These are phyloP conservation scores for Phalacrocorax pelagicus DNA, from an alignment of 2,113 vertebrate genomes.

Conservation along the genomic window DNA sequence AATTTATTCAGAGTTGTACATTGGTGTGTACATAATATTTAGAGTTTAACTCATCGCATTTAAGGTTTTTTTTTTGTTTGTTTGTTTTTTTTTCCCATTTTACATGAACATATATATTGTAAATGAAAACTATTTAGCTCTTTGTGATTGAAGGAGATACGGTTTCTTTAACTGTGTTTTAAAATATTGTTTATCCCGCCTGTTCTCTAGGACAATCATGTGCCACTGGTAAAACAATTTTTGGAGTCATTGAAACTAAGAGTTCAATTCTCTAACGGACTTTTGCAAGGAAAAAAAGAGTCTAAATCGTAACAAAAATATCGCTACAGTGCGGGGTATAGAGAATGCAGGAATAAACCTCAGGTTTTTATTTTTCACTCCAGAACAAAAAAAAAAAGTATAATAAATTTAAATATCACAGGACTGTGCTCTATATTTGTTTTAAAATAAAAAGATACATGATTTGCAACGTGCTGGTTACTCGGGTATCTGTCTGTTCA, in stretches of 20 bases:
- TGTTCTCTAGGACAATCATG: slow-evolving; percentile 78
- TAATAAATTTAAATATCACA: slow-evolving; percentile 71
- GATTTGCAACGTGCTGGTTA: slow-evolving; percentile 88
- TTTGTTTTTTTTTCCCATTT: slow-evolving; percentile 73
- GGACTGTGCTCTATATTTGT: slow-evolving; percentile 72
- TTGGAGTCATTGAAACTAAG: not conserved
- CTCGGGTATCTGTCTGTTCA: slow-evolving; percentile 80
- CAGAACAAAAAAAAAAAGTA: slow-evolving; percentile 72
- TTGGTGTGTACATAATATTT: slow-evolving; percentile 97
- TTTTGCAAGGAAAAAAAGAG: not conserved
- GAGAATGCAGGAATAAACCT: slow-evolving; percentile 82
- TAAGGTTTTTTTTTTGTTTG: slow-evolving; percentile 63
- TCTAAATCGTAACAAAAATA: not conserved
- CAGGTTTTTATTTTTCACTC: slow-evolving; percentile 93
- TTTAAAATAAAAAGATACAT: slow-evolving; percentile 75
- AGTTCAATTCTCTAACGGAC: not conserved
- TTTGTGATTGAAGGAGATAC: slow-evolving; percentile 84
- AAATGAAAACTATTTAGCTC: slow-evolving; percentile 88
- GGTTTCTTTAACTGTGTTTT: slow-evolving; percentile 80
- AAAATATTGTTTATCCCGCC: slow-evolving; percentile 79
- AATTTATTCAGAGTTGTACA: slow-evolving; percentile 99
- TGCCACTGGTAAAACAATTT: slow-evolving; percentile 75
- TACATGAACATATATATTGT: slow-evolving; percentile 92
- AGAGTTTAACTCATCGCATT: slow-evolving; percentile 89
- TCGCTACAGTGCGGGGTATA: slow-evolving; percentile 70